Conservation (phyloP, 1,140 invertebrate genomes). For the Anadara kagoshimensis region DNA sequence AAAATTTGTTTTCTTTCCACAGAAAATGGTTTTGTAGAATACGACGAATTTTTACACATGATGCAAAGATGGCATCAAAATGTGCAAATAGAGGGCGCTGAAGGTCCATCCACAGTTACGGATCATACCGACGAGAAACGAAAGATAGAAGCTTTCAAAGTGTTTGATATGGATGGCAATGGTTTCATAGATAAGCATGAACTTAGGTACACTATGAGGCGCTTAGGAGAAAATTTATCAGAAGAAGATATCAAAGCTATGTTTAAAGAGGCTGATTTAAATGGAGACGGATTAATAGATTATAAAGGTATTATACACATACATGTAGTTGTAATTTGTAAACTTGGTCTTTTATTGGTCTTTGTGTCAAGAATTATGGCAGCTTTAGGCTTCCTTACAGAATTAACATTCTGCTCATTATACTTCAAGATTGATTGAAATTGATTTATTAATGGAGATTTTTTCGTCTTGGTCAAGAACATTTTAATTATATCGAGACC, state of each 20-base stretch:
- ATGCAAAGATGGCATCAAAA: conserved; percentile 61
- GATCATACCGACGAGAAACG: conserved; percentile 45
- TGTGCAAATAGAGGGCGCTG: conserved; percentile 30
- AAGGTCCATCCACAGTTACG: conserved; percentile 8
- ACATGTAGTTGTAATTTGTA: neutral
- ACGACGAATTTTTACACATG: conserved; percentile 65
- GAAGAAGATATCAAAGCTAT: conserved; percentile 67
- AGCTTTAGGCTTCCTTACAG: neutral
- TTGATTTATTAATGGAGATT: neutral
- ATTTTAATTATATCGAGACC: neutral
- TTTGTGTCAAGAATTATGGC: neutral
- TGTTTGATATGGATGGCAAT: conserved; percentile 71
- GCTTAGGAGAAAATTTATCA: conserved; percentile 63
- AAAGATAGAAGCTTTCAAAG: conserved; percentile 62
- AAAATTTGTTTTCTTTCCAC: conserved; percentile 27
- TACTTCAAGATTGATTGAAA: neutral
- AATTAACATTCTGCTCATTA: neutral
- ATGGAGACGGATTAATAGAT: conserved; percentile 69
- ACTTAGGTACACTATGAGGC: conserved; percentile 65
- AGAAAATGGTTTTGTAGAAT: conserved; percentile 70
- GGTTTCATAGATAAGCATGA: conserved; percentile 70
- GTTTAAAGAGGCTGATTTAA: conserved; percentile 68
- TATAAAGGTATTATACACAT: conserved; percentile 54
- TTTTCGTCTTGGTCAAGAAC: neutral
- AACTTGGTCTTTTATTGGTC: neutral